Evolutionary conservation across 2,888 invertebrate species (phyloP).

Genomic region (Nomada hirtipes): DNA sequence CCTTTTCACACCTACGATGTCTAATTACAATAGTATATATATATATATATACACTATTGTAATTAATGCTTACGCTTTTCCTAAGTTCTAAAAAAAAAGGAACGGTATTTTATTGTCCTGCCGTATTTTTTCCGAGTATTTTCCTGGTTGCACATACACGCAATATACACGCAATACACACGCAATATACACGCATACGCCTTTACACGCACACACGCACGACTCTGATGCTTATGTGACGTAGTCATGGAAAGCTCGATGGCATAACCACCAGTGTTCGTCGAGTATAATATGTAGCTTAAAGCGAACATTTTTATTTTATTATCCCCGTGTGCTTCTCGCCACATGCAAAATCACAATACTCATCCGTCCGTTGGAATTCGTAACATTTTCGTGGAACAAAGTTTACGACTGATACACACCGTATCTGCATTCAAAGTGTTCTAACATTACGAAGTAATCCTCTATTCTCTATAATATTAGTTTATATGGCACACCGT

Average conservation of each 20-base stretch:
- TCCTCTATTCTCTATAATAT: neutral
- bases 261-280: slow-evolving; percentile 78
- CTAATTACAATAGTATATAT: slow-evolving; percentile 24
- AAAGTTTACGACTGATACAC: neutral
- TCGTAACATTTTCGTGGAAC: neutral
- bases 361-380: slow-evolving; percentile 7
- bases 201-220: slow-evolving; percentile 62
- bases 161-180: slow-evolving; percentile 8
- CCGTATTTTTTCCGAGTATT: slow-evolving; percentile 74
- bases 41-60: slow-evolving; percentile 65
- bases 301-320: slow-evolving; percentile 48
- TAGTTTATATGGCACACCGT: slow-evolving; percentile 1
- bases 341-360: slow-evolving; percentile 28
- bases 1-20: slow-evolving; percentile 68
- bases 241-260: slow-evolving; percentile 82
- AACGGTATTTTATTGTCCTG: slow-evolving; percentile 83
- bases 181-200: slow-evolving; percentile 53
- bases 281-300: slow-evolving; percentile 54
- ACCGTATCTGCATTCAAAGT: neutral
- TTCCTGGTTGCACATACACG: slow-evolving; percentile 39
- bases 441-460: slow-evolving; percentile 7
- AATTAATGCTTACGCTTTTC: slow-evolving; percentile 71
- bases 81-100: slow-evolving; percentile 77
- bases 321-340: slow-evolving; percentile 48
- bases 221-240: slow-evolving; percentile 71